Base-by-base conservation (phyloP, 2,797 vertebrate genomes). In the Miichthys miiuy region DNA sequence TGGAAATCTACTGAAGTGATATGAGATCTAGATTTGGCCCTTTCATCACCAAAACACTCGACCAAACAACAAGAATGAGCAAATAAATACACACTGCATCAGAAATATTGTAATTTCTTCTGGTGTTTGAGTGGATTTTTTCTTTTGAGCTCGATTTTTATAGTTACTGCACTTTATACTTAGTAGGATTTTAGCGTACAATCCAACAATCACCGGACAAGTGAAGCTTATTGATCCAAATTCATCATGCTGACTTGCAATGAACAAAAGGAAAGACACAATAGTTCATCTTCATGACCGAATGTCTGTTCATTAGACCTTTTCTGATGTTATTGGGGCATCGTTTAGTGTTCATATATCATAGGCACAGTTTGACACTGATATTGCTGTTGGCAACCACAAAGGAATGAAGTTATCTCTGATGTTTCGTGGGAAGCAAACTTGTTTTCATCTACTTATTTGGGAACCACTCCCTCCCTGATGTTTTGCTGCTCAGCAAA, bases 221-320 rank as follows among this genome's bases (percentile, higher is more conserved):
- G 60, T 63, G 61, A 80, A 62, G 51, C 27, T 17, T 66, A 78
- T 80, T 74, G 81, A 87, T 83, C 79, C 64, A 41, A 72, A 55
- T 20, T 1, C 75, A 68, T 77, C 21, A 21, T 8, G 50, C 51
- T 48, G 44, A 57, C 61, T 55, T 55, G 63, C 23, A n/a, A 14
- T 50, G 41, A 79, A 71, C 44, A 56, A 51, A 63, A 57, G 16
- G 56, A 60, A 75, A 47, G 20, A 77, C 13, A 38, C 6, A 14
- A 47, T 25, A 38, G 51, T 72, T 58, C 47, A 60, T 75, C n/a
- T 46, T 72, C 25, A 23, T 13, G 25, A 56, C 52, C 27, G 20
- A 69, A 79, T n/a, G 42, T 72, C 55, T 75, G 66, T 52, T 62
- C 38, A 0, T 20, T 3, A 75, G 72, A 69, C 58, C 44, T 23